phyloP scores from a whole-genome alignment of 2,888 invertebrate genomes.

The Deroplatys truncata region DNA sequence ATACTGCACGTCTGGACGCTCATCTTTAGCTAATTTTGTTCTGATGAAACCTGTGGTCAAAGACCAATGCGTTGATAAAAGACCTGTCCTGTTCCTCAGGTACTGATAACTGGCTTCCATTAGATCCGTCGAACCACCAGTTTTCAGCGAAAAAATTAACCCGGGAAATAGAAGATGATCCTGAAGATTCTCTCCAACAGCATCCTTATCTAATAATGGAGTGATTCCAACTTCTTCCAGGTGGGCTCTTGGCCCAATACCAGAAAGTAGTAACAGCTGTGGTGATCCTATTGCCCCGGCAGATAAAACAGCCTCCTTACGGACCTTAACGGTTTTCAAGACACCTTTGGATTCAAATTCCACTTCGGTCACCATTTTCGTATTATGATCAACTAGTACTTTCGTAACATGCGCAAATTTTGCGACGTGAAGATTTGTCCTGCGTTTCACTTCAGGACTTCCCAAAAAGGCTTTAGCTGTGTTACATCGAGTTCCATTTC shows the following conservation, averaged over 20 bases:
- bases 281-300: neutral
- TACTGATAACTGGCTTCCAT: conserved; percentile 41
- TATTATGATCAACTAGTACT: conserved; percentile 53
- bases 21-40: conserved; percentile 36
- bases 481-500: conserved; percentile 63
- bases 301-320: conserved; percentile 4
- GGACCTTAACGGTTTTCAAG: neutral
- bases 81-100: conserved; percentile 47
- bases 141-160: neutral
- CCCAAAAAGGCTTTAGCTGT: conserved; percentile 63
- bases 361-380: conserved; percentile 57
- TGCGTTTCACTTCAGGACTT: conserved; percentile 46
- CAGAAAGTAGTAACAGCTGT: conserved; percentile 14
- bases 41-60: neutral
- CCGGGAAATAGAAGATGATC: conserved; percentile 39
- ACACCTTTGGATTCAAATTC: conserved; percentile 52
- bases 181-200: conserved; percentile 36
- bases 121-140: neutral
- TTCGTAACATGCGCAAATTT: conserved; percentile 57
- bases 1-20: conserved; percentile 55
- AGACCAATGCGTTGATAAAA: conserved; percentile 45
- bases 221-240: neutral
- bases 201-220: neutral
- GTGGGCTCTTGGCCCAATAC: neutral
- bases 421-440: conserved; percentile 60